These are phyloP conservation scores for Tetrapedia diversipes DNA, from an alignment of 2,888 invertebrate species.

Conservation along the genomic window DNA sequence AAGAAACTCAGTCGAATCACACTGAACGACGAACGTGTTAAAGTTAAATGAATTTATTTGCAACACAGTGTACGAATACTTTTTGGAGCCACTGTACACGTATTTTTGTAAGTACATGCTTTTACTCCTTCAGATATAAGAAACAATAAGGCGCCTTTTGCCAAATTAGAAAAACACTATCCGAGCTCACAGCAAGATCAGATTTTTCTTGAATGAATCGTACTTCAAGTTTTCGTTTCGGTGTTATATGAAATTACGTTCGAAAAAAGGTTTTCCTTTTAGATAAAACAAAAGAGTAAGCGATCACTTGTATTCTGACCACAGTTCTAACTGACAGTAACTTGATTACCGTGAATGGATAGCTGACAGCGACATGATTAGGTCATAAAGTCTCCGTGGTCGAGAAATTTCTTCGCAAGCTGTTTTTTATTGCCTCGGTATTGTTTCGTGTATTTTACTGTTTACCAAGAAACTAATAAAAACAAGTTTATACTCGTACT, in stretches of 20 bases:
- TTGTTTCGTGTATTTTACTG: neutral
- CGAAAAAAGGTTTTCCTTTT: no score
- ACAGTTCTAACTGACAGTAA: constrained; percentile 10
- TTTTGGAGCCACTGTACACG: no score
- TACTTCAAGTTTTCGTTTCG: no score
- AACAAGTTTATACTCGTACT: neutral
- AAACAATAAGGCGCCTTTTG: neutral
- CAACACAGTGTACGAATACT: no score
- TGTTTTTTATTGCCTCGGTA: neutral
- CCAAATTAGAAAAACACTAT: neutral
- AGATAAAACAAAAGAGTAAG: neutral
- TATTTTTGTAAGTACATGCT: no score
- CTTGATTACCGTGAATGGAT: constrained; percentile 10
- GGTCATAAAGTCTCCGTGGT: constrained; percentile 7
- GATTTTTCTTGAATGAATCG: neutral
- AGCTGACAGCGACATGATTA: constrained; percentile 19
- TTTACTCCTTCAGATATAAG: no score
- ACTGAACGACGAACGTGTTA: no score
- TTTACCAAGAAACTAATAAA: neutral
- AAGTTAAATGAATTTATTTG: no score
- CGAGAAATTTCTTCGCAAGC: constrained; percentile 17
- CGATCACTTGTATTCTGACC: neutral
- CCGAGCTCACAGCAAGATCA: neutral
- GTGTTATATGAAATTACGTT: no score
- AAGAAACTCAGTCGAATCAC: no score